Base-by-base conservation (phyloP, 2,888 invertebrate genomes). In the Timandra comae region DNA sequence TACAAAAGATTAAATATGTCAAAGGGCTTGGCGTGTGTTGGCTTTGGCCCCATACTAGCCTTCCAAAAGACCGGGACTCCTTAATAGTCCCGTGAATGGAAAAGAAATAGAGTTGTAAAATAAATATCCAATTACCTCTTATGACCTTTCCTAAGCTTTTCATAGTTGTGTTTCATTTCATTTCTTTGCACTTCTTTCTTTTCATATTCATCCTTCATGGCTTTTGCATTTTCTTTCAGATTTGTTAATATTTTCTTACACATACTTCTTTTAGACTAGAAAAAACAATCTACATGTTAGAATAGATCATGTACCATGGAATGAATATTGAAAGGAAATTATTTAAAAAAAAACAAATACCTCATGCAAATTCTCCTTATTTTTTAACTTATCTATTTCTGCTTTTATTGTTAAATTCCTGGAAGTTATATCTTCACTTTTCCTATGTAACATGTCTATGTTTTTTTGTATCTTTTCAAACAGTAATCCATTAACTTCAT, bases 91-190 rank as follows among this genome's bases (percentile, higher is more conserved):
- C n/a, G n/a, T n/a, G n/a, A n/a, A n/a, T n/a, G n/a, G n/a, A n/a
- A n/a, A n/a, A n/a, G n/a, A n/a, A n/a, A n/a, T n/a, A n/a, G n/a
- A n/a, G n/a, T n/a, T n/a, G n/a, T n/a, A n/a, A n/a, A 19, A 25
- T 19, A 30, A 10, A 12, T 20, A 16, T 24, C 11, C 35, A 26
- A 12, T 13, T 43, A 85, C 86, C 86, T 81, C 63, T 78, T 86
- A 40, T 79, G 84, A 25, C 84, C 81, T 28, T 73, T 66, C 46
- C 71, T 76, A 27, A 79, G 52, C 57, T 90, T 90, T 51, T 91
- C 90, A 63, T 89, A 90, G 51, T 90, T 90, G 12, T 84, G 78
- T 46, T 87, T 74, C 40, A 92, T 66, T 56, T 91, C 90, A 38
- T 88, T 87, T 42, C 86, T 87, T 28, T 89, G 67, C 58, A 88